Evolutionary conservation across 2,888 invertebrate genomes (phyloP).

Genomic region (Lasius fuliginosus): DNA sequence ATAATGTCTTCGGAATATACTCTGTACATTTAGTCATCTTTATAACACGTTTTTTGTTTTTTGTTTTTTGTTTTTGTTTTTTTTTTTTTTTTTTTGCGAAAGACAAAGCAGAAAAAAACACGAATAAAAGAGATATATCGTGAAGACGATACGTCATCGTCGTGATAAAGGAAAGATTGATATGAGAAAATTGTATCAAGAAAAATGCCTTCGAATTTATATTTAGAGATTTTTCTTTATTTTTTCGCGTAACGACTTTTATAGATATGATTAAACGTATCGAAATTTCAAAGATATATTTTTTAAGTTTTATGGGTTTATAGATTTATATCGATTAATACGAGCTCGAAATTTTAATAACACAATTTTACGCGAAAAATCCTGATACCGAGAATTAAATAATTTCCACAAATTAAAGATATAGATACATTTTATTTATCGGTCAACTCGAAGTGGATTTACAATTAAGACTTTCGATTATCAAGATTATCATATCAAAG

Average conservation of each 20-base stretch:
- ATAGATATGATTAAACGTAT: background rate
- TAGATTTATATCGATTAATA: background rate
- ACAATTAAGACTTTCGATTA: background rate
- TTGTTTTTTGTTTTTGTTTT: too few species aligned
- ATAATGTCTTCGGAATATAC: conserved; percentile 16
- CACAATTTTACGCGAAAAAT: background rate
- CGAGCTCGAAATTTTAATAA: background rate
- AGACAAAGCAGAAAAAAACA: background rate
- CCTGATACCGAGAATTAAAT: background rate
- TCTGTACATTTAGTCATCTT: background rate
- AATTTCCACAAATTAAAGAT: background rate
- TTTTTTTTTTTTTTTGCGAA: background rate
- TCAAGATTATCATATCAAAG: conserved; percentile 7
- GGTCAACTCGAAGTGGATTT: background rate
- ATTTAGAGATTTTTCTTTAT: background rate
- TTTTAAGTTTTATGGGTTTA: background rate
- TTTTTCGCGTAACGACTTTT: background rate
- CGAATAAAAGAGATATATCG: background rate
- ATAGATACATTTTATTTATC: conserved; percentile 29
- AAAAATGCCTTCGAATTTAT: background rate
- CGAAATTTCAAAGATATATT: background rate
- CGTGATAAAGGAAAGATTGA: background rate
- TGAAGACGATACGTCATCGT: background rate
- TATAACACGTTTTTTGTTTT: background rate
- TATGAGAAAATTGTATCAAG: background rate